phyloP scores from a whole-genome alignment of 53 echinoderm and acorn worm species.

The Henricia sp. region DNA sequence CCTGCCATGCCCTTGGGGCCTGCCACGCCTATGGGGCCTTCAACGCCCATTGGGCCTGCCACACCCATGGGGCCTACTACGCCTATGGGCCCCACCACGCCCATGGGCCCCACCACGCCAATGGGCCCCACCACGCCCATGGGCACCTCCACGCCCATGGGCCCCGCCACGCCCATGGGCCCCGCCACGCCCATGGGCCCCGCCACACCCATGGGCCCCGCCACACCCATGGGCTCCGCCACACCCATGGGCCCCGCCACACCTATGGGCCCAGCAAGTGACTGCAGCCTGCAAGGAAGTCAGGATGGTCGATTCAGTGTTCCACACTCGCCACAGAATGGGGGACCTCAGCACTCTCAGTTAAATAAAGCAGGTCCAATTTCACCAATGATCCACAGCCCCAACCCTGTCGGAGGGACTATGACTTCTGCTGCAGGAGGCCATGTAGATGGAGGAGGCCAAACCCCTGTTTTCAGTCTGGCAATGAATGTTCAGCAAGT shows the following conservation, averaged over 20 bases:
- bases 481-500: conserved; percentile 27
- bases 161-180: conserved; percentile 25
- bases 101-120: conserved; percentile 15
- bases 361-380: conserved; percentile 24
- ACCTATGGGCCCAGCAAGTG: conserved; percentile 44
- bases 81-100: conserved; percentile 29
- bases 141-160: neutral
- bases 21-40: neutral
- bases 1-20: neutral
- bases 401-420: conserved; percentile 37
- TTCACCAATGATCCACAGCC: conserved; percentile 54
- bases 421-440: conserved; percentile 41
- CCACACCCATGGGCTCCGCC: conserved; percentile 12
- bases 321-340: conserved; percentile 48
- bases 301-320: conserved; percentile 55
- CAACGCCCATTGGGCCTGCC: neutral
- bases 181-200: conserved; percentile 27
- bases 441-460: conserved; percentile 1
- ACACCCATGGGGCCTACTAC: neutral
- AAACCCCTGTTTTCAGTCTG: conserved; percentile 11
- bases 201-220: conserved; percentile 28
- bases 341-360: conserved; percentile 24
- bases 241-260: conserved; percentile 35
- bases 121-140: neutral
- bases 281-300: conserved; percentile 35